These are phyloP conservation scores for Cottus gobio DNA, from an alignment of 2,113 vertebrate genomes.

Conservation along the genomic window DNA sequence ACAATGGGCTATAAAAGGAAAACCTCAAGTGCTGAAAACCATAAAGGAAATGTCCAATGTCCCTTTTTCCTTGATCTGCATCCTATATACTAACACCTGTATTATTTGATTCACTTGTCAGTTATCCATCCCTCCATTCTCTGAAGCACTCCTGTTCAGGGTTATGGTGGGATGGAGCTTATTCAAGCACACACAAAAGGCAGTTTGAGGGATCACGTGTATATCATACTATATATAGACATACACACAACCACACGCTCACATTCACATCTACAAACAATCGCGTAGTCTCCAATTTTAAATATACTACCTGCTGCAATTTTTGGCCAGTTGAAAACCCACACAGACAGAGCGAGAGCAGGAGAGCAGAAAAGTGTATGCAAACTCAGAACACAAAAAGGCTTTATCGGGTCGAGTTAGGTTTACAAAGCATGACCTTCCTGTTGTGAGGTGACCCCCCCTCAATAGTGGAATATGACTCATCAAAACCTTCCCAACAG, in stretches of 20 bases:
- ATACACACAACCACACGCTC: neutral
- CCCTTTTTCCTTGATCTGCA: neutral
- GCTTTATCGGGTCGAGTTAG: neutral
- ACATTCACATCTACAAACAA: slow-evolving; percentile 2
- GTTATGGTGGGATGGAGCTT: neutral
- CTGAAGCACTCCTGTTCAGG: slow-evolving; percentile 1
- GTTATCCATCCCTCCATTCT: slow-evolving; percentile 10
- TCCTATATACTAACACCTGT: slow-evolving; percentile 4
- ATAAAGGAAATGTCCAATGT: slow-evolving; percentile 8
- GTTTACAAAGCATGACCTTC: slow-evolving; percentile 18
- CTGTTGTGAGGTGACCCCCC: slow-evolving; percentile 26
- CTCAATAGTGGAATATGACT: slow-evolving; percentile 43
- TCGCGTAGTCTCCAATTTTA: neutral
- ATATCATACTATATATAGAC: neutral
- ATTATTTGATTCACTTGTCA: slow-evolving; percentile 30
- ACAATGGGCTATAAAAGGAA: neutral
- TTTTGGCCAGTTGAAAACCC: neutral
- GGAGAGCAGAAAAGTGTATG: neutral
- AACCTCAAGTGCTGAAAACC: neutral
- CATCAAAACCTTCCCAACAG: slow-evolving; percentile 46
- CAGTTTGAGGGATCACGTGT: neutral
- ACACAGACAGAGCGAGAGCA: neutral
- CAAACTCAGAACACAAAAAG: slow-evolving; percentile 14
- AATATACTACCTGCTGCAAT: neutral
- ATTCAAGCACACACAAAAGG: neutral